phyloP scores from a whole-genome alignment of 2,113 vertebrate species.

The Antigone vipio region DNA sequence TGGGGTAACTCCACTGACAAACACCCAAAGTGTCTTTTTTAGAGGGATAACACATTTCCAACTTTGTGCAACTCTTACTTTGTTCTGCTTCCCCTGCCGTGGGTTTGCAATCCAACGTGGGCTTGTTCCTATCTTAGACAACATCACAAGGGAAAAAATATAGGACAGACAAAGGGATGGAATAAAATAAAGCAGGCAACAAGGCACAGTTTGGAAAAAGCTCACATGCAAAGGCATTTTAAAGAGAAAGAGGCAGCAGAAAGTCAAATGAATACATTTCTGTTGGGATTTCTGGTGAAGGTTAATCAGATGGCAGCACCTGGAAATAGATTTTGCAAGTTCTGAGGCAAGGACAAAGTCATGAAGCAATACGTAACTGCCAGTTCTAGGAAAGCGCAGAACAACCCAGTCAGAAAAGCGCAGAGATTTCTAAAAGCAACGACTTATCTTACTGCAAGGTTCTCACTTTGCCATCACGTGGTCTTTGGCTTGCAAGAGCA shows the following conservation, averaged over 20 bases:
- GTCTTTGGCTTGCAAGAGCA: not conserved
- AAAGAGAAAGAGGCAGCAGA: not conserved
- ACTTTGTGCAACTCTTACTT: not conserved
- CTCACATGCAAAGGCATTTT: not conserved
- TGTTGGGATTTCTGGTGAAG: not conserved
- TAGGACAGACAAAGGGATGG: slow-evolving; percentile 13
- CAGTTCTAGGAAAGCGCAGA: not conserved
- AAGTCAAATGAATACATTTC: not conserved
- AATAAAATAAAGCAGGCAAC: not conserved
- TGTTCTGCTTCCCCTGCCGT: slow-evolving; percentile 2
- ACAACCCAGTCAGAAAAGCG: accelerated
- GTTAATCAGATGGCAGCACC: not conserved
- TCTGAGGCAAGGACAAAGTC: not conserved
- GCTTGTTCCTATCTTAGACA: slow-evolving; percentile 32
- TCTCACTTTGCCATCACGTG: not conserved
- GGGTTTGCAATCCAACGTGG: slow-evolving; percentile 17
- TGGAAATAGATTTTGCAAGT: not conserved
- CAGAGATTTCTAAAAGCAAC: not conserved
- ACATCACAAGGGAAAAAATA: not conserved
- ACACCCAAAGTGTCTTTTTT: not conserved
- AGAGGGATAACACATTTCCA: not conserved
- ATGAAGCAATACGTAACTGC: not conserved
- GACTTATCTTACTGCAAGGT: not conserved
- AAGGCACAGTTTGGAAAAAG: not conserved
- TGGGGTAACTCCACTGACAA: not conserved